These are phyloP conservation scores for Drosophila dives DNA, from an alignment of 2,888 invertebrate species.

Conservation along the genomic window DNA sequence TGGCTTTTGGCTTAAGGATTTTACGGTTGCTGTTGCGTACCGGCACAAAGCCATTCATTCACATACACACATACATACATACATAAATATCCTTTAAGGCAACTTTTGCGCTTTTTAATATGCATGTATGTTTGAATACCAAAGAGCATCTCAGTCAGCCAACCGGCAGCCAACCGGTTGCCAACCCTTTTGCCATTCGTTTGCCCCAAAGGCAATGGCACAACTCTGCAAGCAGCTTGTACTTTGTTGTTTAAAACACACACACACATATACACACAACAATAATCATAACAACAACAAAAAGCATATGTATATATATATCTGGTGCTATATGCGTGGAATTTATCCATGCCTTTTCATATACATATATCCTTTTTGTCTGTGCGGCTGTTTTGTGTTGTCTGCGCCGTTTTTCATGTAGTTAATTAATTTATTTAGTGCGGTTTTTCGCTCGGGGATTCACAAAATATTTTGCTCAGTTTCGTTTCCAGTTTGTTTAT, in stretches of 20 bases:
- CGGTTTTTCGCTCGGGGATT: slow-evolving; percentile 77
- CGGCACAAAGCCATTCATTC: slow-evolving; percentile 60
- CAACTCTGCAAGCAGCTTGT: slow-evolving; percentile 60
- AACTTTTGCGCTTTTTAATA: slow-evolving; percentile 71
- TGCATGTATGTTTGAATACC: slow-evolving; percentile 33
- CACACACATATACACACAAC: slow-evolving; percentile 10
- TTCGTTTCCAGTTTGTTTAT: slow-evolving; percentile 35
- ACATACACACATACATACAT: slow-evolving; percentile 33
- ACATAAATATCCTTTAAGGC: slow-evolving; percentile 47
- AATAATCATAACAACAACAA: slow-evolving; percentile 7
- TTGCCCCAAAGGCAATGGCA: slow-evolving; percentile 50
- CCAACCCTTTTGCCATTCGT: slow-evolving; percentile 43
- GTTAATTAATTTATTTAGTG: slow-evolving; percentile 82
- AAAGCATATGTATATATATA: slow-evolving; percentile 28
- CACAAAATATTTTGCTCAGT: slow-evolving; percentile 62
- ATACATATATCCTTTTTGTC: slow-evolving; percentile 45
- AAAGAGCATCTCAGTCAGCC: slow-evolving; percentile 11
- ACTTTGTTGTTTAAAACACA: slow-evolving; percentile 41
- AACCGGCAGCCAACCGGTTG: slow-evolving; percentile 14
- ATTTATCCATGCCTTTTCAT: slow-evolving; percentile 47
- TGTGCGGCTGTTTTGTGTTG: slow-evolving; percentile 41
- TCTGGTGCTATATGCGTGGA: slow-evolving; percentile 47
- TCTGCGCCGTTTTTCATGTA: slow-evolving; percentile 70
- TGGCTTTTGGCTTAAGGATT: slow-evolving; percentile 61
- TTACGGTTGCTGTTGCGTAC: slow-evolving; percentile 41